Evolutionary conservation across 2,113 vertebrate genomes (phyloP).

Genomic region (Myrmecophaga tridactyla): DNA sequence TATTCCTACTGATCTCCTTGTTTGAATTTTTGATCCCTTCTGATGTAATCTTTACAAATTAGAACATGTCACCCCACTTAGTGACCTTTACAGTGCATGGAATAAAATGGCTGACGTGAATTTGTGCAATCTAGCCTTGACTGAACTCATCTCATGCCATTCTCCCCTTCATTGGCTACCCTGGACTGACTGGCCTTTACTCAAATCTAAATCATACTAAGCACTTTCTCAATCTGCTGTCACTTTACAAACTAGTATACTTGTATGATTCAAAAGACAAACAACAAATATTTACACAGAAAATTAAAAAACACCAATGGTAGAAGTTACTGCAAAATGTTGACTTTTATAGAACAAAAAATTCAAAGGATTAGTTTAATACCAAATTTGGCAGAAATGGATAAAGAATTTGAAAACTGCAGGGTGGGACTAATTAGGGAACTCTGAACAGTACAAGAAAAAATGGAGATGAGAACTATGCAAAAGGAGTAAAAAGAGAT

Average conservation of each 20-base stretch:
- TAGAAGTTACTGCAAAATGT: too few relatives aligned
- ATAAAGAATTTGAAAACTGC: not conserved
- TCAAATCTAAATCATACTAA: too few relatives aligned
- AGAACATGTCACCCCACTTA: not conserved
- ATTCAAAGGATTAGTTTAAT: too few relatives aligned
- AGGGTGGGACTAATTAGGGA: not conserved
- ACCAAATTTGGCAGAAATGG: not conserved
- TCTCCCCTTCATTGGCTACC: too few relatives aligned
- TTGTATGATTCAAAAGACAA: too few relatives aligned
- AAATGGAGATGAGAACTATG: not conserved
- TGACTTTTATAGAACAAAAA: not conserved
- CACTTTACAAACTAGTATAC: too few relatives aligned
- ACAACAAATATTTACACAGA: too few relatives aligned
- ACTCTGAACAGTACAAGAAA: not conserved
- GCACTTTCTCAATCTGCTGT: too few relatives aligned
- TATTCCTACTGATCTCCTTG: not conserved
- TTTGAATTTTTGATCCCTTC: not conserved
- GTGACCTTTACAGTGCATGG: not conserved
- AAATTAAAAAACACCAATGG: too few relatives aligned
- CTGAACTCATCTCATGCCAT: too few relatives aligned
- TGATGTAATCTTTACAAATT: not conserved
- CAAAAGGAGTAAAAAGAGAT: not conserved
- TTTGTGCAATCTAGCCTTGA: not conserved
- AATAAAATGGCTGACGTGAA: not conserved
- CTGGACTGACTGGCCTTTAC: too few relatives aligned